Base-by-base conservation (phyloP, 2,113 vertebrate genomes). In the Xiphophorus hellerii region DNA sequence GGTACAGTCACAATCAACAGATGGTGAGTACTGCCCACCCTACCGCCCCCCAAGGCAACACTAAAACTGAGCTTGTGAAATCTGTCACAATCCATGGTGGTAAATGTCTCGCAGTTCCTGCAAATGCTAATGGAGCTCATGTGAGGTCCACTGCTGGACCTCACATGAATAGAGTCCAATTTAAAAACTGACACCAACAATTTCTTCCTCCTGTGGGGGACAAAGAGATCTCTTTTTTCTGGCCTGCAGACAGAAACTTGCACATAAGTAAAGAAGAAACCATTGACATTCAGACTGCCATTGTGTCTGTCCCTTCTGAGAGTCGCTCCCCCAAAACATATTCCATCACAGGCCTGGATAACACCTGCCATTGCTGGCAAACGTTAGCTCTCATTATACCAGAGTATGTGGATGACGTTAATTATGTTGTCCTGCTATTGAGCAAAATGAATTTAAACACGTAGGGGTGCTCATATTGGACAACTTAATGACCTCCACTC, bases 41-140 rank as follows among this genome's bases (percentile, higher is more conserved):
- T 70, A 84, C 78, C 61, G 35, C 67, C 72, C 82, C 86, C 79
- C 31, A 83, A 87, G 92, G 91, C 89, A 88, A 88, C 82, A 88
- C 87, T 86, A 85, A 92, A 92, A 91, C 65, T 86, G 79, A 87
- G 85, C 87, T 86, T 89, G 90, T 91, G 91, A 94, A 92, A 93
- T 92, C 87, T 93, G 91, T 92, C 93, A 93, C 87, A 88, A 90
- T 91, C 89, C 85, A 79, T 80, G 87, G 92, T 88, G 90, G 86
- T 86, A 91, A 94, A 92, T 92, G 93, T 94, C 92, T 92, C 76
- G 4, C 76, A 78, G 87, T 92, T 90, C 84, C 83, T 86, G 85
- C 83, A 91, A 94, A 92, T 92, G 92, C 91, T 93, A 94, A 93
- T 92, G 88, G 81, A 82, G 84, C 89, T 91, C 87, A 82, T 89